A percentile compares a stretch with the other conserved stretches of the same genome.
These are phyloP conservation scores for Drosophila funebris DNA, from an alignment of 1,140 invertebrate genomes.

Conservation along the genomic window DNA sequence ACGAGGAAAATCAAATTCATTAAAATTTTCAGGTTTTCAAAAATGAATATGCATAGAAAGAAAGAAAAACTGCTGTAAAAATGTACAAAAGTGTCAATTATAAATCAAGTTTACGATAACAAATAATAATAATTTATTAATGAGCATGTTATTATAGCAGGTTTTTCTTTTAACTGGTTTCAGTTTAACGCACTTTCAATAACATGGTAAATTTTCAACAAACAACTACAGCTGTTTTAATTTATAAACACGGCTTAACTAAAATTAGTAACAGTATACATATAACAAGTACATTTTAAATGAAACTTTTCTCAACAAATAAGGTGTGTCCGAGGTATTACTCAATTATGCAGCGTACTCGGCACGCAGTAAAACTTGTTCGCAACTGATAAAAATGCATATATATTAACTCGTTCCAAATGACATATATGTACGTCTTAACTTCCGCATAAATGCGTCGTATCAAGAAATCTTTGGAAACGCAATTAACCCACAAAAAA, in stretches of 20 bases:
- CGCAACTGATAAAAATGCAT: slow-evolving; percentile 2
- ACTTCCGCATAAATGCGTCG: slow-evolving; percentile 7
- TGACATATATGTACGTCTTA: neutral
- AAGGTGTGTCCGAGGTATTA: neutral
- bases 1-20: too few species aligned
- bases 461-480: neutral
- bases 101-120: neutral
- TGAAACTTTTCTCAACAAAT: neutral
- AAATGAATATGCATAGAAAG: neutral
- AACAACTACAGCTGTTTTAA: neutral
- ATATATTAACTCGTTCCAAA: slow-evolving; percentile 1
- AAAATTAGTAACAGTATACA: neutral
- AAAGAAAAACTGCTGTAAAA: neutral
- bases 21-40: too few species aligned
- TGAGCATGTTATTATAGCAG: neutral
- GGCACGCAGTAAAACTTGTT: neutral
- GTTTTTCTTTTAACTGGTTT: neutral
- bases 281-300: neutral
- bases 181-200: neutral
- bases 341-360: neutral
- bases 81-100: neutral
- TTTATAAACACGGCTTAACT: neutral
- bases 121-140: neutral
- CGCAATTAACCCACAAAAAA: neutral
- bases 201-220: neutral